phyloP scores from a whole-genome alignment of 2,113 vertebrate genomes.

The Bungarus multicinctus region DNA sequence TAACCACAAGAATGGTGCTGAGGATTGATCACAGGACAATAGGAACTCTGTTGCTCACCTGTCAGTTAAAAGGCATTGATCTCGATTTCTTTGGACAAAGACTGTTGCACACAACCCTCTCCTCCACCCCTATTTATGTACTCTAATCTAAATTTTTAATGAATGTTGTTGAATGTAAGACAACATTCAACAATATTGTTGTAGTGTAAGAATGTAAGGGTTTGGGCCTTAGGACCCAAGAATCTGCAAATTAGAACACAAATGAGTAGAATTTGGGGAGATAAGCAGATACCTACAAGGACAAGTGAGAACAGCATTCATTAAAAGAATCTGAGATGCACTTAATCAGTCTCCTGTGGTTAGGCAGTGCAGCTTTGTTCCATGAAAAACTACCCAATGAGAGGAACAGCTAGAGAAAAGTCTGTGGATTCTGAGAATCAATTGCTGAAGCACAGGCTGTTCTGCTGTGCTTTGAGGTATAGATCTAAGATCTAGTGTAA shows the following conservation, averaged over 20 bases:
- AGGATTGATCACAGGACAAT: not conserved
- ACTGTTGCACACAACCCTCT: too few relatives aligned
- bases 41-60: not conserved
- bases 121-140: not conserved
- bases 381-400: not conserved
- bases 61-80: not conserved
- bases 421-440: not conserved
- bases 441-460: not conserved
- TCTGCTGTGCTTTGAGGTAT: not conserved
- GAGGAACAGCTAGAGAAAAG: not conserved
- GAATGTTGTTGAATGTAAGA: not conserved
- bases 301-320: not conserved
- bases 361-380: not conserved
- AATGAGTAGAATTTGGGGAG: not conserved
- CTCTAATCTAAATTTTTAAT: not conserved
- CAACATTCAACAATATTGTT: not conserved
- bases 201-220: not conserved
- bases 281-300: not conserved
- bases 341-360: conserved; percentile 12
- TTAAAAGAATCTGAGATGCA: not conserved
- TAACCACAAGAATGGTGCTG: not conserved
- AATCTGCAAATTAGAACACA: not conserved
- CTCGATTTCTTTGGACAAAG: not conserved
- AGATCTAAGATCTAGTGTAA: not conserved
- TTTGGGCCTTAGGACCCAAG: not conserved